Evolutionary conservation across 2,113 vertebrate species (phyloP).

Genomic region (Brachionichthys hirsutus): DNA sequence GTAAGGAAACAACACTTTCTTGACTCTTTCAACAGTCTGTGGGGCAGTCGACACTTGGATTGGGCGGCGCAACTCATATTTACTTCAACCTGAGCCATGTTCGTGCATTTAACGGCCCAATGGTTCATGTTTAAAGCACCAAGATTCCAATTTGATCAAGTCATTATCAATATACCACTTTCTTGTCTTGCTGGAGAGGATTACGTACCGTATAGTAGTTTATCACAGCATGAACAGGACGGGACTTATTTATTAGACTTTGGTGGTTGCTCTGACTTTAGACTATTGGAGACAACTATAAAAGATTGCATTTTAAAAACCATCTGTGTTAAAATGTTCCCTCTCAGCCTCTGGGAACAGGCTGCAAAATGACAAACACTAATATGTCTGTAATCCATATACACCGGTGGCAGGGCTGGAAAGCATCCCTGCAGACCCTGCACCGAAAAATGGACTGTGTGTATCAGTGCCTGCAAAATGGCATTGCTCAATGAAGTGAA

Average conservation of each 20-base stretch:
- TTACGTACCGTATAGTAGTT: too few species aligned
- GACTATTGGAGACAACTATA: not conserved
- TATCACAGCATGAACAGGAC: too few species aligned
- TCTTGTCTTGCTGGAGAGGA: not conserved
- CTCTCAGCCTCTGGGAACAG: conserved; percentile 13
- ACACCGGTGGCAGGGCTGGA: not conserved
- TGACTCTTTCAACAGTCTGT: not conserved
- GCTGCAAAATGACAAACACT: conserved; percentile 30
- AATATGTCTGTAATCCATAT: conserved; percentile 29
- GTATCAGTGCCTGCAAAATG: conserved; percentile 34
- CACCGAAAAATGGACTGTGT: conserved; percentile 11
- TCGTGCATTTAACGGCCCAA: conserved; percentile 19
- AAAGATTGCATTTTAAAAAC: conserved; percentile 2
- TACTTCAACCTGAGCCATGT: conserved; percentile 39
- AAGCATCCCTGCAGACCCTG: conserved; percentile 16
- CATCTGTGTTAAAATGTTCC: not conserved
- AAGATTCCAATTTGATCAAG: not conserved
- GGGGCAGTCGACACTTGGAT: conserved; percentile 17
- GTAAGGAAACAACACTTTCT: too few species aligned
- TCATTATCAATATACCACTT: not conserved
- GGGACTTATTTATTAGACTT: not conserved
- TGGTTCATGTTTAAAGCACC: not conserved
- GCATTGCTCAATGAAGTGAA: conserved; percentile 47
- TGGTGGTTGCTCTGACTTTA: not conserved
- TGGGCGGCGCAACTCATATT: conserved; percentile 20